Evolutionary conservation across 2,797 vertebrate genomes (phyloP).

Genomic region (Cirrhinus molitorella): DNA sequence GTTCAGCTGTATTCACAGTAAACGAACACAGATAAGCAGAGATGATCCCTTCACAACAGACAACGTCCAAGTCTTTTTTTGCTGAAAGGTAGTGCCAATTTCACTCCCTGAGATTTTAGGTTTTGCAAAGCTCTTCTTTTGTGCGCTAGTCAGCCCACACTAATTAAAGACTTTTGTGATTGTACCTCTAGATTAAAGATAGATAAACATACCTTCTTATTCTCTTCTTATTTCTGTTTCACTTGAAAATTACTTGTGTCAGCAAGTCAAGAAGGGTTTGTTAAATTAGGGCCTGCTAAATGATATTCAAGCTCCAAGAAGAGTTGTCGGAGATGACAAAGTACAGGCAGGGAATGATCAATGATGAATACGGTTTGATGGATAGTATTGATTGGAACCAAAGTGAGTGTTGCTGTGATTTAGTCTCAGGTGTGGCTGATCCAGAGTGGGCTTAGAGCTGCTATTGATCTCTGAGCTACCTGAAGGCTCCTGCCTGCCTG

Average conservation of each 20-base stretch:
- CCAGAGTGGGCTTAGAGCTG: slow-evolving; percentile 57
- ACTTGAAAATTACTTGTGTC: slow-evolving; percentile 41
- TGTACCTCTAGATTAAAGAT: slow-evolving; percentile 14
- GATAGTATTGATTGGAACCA: slow-evolving; percentile 50
- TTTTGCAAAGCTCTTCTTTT: slow-evolving; percentile 24
- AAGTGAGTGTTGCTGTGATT: slow-evolving; percentile 48
- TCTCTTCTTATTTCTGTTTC: slow-evolving; percentile 15
- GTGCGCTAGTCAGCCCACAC: slow-evolving; percentile 15
- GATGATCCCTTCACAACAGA: neutral
- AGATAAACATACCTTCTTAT: slow-evolving; percentile 28
- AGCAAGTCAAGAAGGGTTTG: neutral
- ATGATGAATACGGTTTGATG: slow-evolving; percentile 53
- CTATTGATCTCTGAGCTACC: slow-evolving; percentile 55
- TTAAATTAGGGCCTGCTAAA: slow-evolving; percentile 38
- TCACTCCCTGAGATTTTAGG: neutral
- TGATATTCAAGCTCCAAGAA: slow-evolving; percentile 47
- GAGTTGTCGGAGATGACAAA: slow-evolving; percentile 54
- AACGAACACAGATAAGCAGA: neutral
- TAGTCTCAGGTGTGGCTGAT: slow-evolving; percentile 60
- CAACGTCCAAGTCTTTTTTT: neutral
- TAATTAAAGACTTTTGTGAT: slow-evolving; percentile 48
- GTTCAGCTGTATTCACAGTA: neutral
- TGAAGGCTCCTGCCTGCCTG: slow-evolving; percentile 44
- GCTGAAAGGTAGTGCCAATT: neutral
- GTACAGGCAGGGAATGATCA: slow-evolving; percentile 43